A percentile compares a stretch with the other conserved stretches of the same genome.
Conservation (phyloP, 2,797 vertebrate genomes). For the Leptoclinus maculatus region DNA sequence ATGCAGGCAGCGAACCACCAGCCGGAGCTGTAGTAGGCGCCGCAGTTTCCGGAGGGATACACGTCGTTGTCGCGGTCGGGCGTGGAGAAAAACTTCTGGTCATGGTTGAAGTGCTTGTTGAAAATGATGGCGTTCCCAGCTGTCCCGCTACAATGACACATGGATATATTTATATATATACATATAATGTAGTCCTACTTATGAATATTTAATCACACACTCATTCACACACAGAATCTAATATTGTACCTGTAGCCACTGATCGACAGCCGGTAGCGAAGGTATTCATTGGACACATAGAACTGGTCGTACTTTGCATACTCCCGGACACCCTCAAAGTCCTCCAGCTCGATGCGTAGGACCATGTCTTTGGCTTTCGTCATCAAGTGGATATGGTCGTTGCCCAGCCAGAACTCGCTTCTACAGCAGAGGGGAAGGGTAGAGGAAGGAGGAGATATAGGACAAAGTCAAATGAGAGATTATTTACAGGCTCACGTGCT, state of each 20-base stretch:
- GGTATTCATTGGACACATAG: constrained; percentile 93
- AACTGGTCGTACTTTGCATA: constrained; percentile 94
- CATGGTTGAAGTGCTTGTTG: constrained; percentile 92
- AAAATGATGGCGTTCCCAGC: constrained; percentile 94
- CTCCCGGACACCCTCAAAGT: constrained; percentile 89
- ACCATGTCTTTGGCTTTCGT: constrained; percentile 94
- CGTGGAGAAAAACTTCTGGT: constrained; percentile 96
- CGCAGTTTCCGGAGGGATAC: constrained; percentile 94
- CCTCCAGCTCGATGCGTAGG: constrained; percentile 94
- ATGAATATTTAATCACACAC: constrained; percentile 22
- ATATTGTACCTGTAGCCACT: constrained; percentile 81
- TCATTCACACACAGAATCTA: constrained; percentile 5
- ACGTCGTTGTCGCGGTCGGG: constrained; percentile 95
- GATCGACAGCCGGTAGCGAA: constrained; percentile 90
- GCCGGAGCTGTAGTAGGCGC: constrained; percentile 93
- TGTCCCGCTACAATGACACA: constrained; percentile 87
- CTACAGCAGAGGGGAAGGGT: constrained; percentile 44
- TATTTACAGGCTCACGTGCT: constrained; percentile 31
- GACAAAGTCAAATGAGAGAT: constrained; percentile 19
- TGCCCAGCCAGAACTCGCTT: constrained; percentile 96
- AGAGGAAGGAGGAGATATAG: not conserved
- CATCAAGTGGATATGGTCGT: constrained; percentile 95
- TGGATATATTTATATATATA: not conserved
- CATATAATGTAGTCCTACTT: not conserved
- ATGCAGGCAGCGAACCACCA: constrained; percentile 99